Base-by-base conservation (phyloP, 1,140 invertebrate genomes). In the Drosophila leontia region DNA sequence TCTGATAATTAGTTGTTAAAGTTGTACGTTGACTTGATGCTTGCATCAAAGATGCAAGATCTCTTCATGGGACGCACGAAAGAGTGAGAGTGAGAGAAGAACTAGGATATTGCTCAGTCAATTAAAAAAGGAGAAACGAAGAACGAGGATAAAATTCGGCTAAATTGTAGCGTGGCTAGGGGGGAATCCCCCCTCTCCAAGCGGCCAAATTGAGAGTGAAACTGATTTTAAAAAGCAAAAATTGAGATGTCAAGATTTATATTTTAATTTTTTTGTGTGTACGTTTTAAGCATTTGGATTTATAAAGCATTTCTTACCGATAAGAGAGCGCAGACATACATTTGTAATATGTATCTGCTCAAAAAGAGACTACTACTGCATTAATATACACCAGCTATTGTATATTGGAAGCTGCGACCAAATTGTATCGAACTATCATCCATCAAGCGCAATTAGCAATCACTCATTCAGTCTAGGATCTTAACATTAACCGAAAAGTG, bases 361-460 rank as follows among this genome's bases (percentile, higher is more conserved):
- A 74, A 32, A 55, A 26, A 48, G 53, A 48, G 45, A 75, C 51
- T 56, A 75, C 51, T 56, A 56, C 19, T 56, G 19, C 51, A 39
- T 39, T 39, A 39, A 59, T 51, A 60, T 39, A 55, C 26, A 71
- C 44, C 35, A 72, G 56, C 3, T 60, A 50, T 57, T 75, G 50
- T 75, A 42, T 42, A 71, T 48, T 47, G 51, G 37, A 78, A 58
- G 59, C 71, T 80, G 76, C 82, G 59, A 77, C 57, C 70, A 82
- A 74, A 75, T 69, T 78, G 26, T 65, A 68, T 58, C 56, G 56
- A 29, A 57, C 44, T 59, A 51, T n/a, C 23, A 85, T 68, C 64
- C 50, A 69, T 72, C 29, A 71, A 76, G 83, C 79, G 83, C 83
- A 86, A 77, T 86, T 80, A 80, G 80, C 79, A 87, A 87, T 80